Evolutionary conservation across 2,113 vertebrate species (phyloP).

Genomic region (Hippocampus abdominalis): DNA sequence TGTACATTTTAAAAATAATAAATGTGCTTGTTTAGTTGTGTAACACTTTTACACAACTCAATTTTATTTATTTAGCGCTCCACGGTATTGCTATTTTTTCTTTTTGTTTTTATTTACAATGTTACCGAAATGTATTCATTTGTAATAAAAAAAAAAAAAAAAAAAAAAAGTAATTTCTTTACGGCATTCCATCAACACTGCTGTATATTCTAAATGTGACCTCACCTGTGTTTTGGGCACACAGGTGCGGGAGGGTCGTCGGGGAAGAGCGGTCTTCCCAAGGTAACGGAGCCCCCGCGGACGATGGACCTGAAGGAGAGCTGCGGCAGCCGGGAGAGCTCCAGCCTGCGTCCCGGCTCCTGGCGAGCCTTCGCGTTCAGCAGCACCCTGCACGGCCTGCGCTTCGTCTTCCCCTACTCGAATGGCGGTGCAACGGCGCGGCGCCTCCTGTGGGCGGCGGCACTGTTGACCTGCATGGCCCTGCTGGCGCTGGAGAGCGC

Average conservation of each 20-base stretch:
- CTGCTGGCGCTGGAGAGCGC: slow-evolving; percentile 89
- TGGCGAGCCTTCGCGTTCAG: slow-evolving; percentile 89
- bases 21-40: too few relatives aligned
- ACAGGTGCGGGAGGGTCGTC: slow-evolving; percentile 51
- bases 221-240: slow-evolving; percentile 9
- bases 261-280: slow-evolving; percentile 35
- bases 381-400: slow-evolving; percentile 91
- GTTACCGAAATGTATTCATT: background rate
- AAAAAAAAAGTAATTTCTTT: too few relatives aligned
- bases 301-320: slow-evolving; percentile 94
- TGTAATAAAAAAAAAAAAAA: too few relatives aligned
- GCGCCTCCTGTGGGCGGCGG: slow-evolving; percentile 87
- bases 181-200: too few relatives aligned
- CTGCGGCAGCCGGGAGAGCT: slow-evolving; percentile 78
- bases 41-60: too few relatives aligned
- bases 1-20: too few relatives aligned
- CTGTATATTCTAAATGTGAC: background rate
- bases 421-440: slow-evolving; percentile 78
- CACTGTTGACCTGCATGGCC: slow-evolving; percentile 85
- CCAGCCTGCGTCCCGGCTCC: slow-evolving; percentile 83
- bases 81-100: background rate
- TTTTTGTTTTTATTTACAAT: background rate
- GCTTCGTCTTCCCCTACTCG: slow-evolving; percentile 84
- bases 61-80: too few relatives aligned
- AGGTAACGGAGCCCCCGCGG: slow-evolving; percentile 42